These are phyloP conservation scores for Neodiprion pinetum DNA, from an alignment of 1,140 invertebrate genomes.

Conservation along the genomic window DNA sequence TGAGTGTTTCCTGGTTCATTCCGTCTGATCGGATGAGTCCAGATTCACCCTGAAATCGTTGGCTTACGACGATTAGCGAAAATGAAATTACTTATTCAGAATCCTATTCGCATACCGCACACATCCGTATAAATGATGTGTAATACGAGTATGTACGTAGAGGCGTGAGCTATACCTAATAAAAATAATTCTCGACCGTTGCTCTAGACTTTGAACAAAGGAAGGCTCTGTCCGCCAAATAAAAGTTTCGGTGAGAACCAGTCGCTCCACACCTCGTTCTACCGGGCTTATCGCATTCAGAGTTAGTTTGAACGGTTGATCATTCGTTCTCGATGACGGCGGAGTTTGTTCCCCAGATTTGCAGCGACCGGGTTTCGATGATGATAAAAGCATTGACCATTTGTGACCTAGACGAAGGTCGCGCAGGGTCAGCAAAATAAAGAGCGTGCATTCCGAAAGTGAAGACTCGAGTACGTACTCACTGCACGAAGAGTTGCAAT, in stretches of 20 bases:
- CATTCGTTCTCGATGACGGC: background rate
- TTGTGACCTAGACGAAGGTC: no score
- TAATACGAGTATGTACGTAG: background rate
- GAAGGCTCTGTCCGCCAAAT: background rate
- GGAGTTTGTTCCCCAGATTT: background rate
- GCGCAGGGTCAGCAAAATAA: background rate
- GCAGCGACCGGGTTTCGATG: background rate
- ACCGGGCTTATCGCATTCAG: background rate
- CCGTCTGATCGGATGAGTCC: no score
- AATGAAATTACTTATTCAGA: background rate
- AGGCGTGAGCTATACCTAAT: background rate
- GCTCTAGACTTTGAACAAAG: background rate
- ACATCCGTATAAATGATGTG: background rate
- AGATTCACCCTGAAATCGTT: no score
- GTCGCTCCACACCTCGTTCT: background rate
- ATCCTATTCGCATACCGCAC: background rate
- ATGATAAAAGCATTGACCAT: no score
- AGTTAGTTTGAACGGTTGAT: background rate
- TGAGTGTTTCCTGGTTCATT: background rate
- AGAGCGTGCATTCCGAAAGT: background rate
- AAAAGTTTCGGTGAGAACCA: constrained; percentile 5
- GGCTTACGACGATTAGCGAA: no score
- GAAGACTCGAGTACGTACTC: background rate
- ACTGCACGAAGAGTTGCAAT: background rate
- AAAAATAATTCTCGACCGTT: background rate